phyloP scores from a whole-genome alignment of 2,113 vertebrate species.

The Dryoscopus gambensis region DNA sequence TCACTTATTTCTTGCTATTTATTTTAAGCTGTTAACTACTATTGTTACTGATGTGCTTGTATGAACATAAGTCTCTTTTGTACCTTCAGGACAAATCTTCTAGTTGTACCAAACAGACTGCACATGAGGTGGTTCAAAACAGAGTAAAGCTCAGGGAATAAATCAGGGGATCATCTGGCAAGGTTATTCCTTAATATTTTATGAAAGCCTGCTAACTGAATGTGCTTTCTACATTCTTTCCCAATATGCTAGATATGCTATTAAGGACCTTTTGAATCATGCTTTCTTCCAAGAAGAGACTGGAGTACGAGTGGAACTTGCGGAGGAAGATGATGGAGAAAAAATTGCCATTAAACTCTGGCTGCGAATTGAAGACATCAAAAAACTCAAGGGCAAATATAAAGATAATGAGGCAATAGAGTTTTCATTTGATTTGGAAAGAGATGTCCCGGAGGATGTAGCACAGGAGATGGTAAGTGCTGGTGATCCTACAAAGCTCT shows the following conservation, averaged over 20 bases:
- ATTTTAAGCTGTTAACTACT: not conserved
- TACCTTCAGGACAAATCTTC: not conserved
- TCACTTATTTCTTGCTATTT: not conserved
- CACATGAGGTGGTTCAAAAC: not conserved
- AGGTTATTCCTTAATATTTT: not conserved
- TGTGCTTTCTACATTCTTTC: not conserved
- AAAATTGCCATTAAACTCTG: slow-evolving; percentile 97
- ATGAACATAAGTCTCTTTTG: not conserved
- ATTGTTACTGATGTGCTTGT: not conserved
- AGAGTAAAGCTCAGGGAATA: not conserved
- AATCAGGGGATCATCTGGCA: not conserved
- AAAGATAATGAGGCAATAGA: slow-evolving; percentile 99
- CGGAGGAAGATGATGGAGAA: slow-evolving; percentile 97
- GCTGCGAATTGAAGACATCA: slow-evolving; percentile 96
- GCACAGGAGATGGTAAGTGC: slow-evolving; percentile 96
- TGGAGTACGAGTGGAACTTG: slow-evolving; percentile 95
- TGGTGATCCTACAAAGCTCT: not conserved
- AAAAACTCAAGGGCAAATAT: slow-evolving; percentile 98
- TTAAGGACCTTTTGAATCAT: slow-evolving; percentile 97
- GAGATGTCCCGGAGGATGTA: slow-evolving; percentile 96
- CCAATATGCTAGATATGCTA: slow-evolving; percentile 83
- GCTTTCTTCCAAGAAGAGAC: slow-evolving; percentile 99
- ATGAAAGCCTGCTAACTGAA: not conserved
- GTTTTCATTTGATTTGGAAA: slow-evolving; percentile 95
- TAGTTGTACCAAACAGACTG: not conserved